Base-by-base conservation (phyloP, 2,113 vertebrate genomes). In the Nerophis ophidion region DNA sequence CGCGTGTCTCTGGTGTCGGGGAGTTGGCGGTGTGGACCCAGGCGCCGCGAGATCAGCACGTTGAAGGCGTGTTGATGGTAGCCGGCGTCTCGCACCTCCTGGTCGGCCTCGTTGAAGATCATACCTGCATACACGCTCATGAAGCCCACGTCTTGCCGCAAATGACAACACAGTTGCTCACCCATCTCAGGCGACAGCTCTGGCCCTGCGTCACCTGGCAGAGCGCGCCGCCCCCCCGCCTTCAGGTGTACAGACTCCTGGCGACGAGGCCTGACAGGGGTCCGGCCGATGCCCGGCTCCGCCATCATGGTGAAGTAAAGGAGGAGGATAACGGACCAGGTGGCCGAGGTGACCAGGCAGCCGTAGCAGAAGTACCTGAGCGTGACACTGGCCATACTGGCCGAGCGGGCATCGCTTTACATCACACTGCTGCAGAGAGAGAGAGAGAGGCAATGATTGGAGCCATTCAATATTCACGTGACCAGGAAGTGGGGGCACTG, bases 11-110 rank as follows among this genome's bases (percentile, higher is more conserved):
- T 89, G 14, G 97, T 98, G 68, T 98, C 96, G 0, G 94, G 95
- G 63, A 99, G 84, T 0, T 93, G 89, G 58, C 96, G 70, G 64
- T 91, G 95, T 77, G 84, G 89, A 13, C 96, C 97, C 76, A 99
- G 79, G 8, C 95, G 86, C 83, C 92, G 95, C 76, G 95, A 98
- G 74, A 99, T 98, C 6, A 99, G 95, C 77, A 99, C 84, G 63
- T 99, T 99, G 78, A 99, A 99, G 74, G 97, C 97, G 50, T 99
- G 97, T 8, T 92, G 93, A 83, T 98, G 97, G 78, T 98, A 99
- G 2, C 97, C 96, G 36, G 89, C 64, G 71, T 99, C 95, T 70
- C 96, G 86, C 49, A 98, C 68, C 70, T 95, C 90, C 81, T 98
- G 95, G 51, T 98, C 97, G 0, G 75, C 89, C 68, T 94, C 92